Evolutionary conservation across 2,888 invertebrate species (phyloP).

Genomic region (Polyommatus iphigenia): DNA sequence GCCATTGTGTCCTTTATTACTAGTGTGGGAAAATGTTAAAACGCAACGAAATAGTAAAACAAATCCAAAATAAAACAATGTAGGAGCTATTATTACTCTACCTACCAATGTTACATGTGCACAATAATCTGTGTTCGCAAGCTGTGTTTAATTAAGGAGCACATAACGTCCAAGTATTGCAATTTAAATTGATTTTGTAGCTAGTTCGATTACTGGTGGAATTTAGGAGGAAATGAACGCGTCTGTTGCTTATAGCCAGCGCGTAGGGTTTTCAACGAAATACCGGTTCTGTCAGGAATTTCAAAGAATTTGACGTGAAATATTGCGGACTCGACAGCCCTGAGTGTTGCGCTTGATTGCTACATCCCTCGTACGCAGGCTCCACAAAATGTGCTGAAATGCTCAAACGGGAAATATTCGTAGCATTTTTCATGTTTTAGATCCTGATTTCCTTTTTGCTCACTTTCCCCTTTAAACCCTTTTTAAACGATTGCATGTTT

Average conservation of each 20-base stretch:
- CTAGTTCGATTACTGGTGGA: not conserved
- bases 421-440: not conserved
- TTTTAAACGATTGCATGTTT: not conserved
- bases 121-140: not conserved
- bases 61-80: too few relatives aligned
- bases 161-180: not conserved
- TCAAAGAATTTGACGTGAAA: not conserved
- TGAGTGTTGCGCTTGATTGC: not conserved
- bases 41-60: too few relatives aligned
- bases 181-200: conserved; percentile 17
- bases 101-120: not conserved
- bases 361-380: not conserved
- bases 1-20: too few relatives aligned
- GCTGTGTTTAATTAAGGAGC: not conserved
- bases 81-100: not conserved
- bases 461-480: not conserved
- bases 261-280: not conserved
- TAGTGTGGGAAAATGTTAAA: too few relatives aligned
- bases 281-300: not conserved
- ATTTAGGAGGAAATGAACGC: conserved; percentile 1
- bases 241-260: not conserved
- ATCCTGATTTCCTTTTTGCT: not conserved
- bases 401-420: not conserved
- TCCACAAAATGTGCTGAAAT: not conserved
- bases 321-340: not conserved